Evolutionary conservation across 2,797 vertebrate species (phyloP).

Genomic region (Crocodylus rhombifer): DNA sequence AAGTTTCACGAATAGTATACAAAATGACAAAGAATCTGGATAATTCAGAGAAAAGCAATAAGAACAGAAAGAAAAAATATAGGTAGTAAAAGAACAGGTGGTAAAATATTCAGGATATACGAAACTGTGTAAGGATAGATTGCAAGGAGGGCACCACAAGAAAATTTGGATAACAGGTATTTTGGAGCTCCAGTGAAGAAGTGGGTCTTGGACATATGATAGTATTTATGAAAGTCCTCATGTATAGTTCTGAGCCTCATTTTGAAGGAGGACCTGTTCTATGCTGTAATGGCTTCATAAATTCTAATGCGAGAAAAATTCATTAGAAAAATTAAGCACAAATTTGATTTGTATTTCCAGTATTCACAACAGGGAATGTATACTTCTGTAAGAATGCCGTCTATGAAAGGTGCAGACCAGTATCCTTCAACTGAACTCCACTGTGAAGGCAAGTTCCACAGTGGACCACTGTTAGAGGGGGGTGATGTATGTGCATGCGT

Average conservation of each 20-base stretch:
- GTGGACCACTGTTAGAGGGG: too few species aligned
- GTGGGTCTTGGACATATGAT: neutral
- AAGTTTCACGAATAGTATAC: too few species aligned
- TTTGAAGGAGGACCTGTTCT: neutral
- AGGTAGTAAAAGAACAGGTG: too few species aligned
- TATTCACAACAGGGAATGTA: neutral
- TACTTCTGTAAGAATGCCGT: neutral
- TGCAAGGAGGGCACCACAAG: too few species aligned
- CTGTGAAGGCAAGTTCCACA: neutral
- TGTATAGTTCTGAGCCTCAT: neutral
- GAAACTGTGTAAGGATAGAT: too few species aligned
- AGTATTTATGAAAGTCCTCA: neutral
- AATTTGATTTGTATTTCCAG: neutral
- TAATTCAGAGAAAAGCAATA: too few species aligned
- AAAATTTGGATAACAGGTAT: too few species aligned
- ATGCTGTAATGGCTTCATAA: neutral
- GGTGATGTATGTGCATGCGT: too few species aligned
- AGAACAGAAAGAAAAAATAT: too few species aligned
- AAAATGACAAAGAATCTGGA: too few species aligned
- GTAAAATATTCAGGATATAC: too few species aligned
- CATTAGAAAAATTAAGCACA: neutral
- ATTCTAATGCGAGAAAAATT: neutral
- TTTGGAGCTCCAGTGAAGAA: too few species aligned
- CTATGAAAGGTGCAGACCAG: neutral
- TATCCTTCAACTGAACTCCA: neutral